Conservation (phyloP, 2,888 invertebrate genomes). For the Ametastegia equiseti region DNA sequence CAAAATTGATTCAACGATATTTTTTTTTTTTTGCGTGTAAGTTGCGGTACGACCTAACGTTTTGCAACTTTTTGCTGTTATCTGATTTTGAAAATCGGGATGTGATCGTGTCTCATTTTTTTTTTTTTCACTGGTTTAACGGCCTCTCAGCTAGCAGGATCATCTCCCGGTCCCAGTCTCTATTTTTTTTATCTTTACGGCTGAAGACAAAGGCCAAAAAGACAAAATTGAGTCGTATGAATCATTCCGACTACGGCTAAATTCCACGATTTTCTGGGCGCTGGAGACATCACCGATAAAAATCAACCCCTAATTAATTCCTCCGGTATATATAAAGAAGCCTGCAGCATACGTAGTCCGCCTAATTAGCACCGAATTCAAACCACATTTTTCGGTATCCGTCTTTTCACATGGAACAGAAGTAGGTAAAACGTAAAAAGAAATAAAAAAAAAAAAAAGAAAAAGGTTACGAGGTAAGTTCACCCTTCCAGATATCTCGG, state of each 20-base stretch:
- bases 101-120: conserved; percentile 36
- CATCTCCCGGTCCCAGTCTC: not conserved
- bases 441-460: not conserved
- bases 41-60: not conserved
- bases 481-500: conserved; percentile 6
- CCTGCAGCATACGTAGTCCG: not conserved
- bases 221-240: not conserved
- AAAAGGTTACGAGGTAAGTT: not conserved
- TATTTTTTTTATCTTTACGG: conserved; percentile 45
- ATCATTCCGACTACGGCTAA: conserved; percentile 17
- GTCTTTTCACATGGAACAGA: not conserved
- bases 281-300: not conserved
- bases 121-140: conserved; percentile 37
- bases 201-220: not conserved
- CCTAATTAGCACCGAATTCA: conserved; percentile 13
- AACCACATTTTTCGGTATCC: conserved; percentile 1
- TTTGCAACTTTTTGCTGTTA: conserved; percentile 6
- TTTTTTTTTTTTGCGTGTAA: not conserved
- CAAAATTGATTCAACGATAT: no score
- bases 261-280: conserved; percentile 3
- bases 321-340: not conserved
- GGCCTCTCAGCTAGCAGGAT: conserved; percentile 6
- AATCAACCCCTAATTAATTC: conserved; percentile 29
- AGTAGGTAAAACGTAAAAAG: not conserved
- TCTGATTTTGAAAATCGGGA: conserved; percentile 18